Base-by-base conservation (phyloP, 2,113 vertebrate genomes). In the Psammodynastes pulverulentus region DNA sequence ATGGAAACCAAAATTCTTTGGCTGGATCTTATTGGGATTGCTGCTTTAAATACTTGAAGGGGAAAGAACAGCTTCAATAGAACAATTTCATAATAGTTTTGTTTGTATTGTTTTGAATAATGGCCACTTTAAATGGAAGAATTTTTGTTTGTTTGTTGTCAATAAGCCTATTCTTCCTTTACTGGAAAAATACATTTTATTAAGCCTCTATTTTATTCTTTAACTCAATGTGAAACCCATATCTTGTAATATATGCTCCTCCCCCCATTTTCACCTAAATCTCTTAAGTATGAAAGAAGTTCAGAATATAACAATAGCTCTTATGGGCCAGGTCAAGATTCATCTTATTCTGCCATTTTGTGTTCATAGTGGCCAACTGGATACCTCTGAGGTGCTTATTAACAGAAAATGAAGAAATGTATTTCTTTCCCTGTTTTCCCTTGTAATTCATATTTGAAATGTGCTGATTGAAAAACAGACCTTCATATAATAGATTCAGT, bases 1-100 rank as follows among this genome's bases (percentile, higher is more conserved):
- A 96, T 97, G 96, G 96, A 97, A 94, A 97, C 96, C 95, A 94
- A 93, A 92, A 94, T 90, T 86, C 79, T 91, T 49, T 39, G 86
- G 92, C 93, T 19, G 94, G 94, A 91, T 93, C 94, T 93, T 92
- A 88, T 93, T 94, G 92, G 95, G 15, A n/a, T 93, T 93, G 43
- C 51, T 93, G 48, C 93, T 96, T 95, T 95, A 95, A 95, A 95
- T 95, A 95, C 87, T 49, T 94, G 90, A 93, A 93, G 2, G 34
- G 92, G 85, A 91, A 91, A 94, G 10, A 92, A 84, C 90, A 90
- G 53, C 88, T 91, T 89, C 53, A 91, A 9, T 58, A 92, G 94
- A 94, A 96, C 89, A 5, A 52, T 88, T 58, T 85, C 46, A 0
- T 84, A 91, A 7, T 90, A 88, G 92, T 92, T 93, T 93, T 94